Conservation (phyloP, 2,888 invertebrate genomes). For the Rotaria macrura region DNA sequence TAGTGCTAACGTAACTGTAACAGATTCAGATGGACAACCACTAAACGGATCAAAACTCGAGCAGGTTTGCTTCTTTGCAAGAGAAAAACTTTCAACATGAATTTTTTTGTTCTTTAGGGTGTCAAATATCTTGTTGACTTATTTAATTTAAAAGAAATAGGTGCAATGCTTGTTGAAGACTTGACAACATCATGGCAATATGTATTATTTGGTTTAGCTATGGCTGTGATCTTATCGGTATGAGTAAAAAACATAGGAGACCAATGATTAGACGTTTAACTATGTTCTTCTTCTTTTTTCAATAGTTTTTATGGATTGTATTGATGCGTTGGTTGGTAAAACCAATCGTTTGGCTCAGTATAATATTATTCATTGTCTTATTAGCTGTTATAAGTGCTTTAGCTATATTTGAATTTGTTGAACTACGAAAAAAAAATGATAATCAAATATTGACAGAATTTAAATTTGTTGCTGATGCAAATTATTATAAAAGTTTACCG, state of each 20-base stretch:
- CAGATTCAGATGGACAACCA: neutral
- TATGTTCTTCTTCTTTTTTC: too few species aligned
- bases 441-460: constrained; percentile 35
- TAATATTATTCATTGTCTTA: constrained; percentile 62
- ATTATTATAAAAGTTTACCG: constrained; percentile 13
- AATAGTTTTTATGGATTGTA: constrained; percentile 68
- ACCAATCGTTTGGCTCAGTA: constrained; percentile 73
- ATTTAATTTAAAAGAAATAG: constrained; percentile 26
- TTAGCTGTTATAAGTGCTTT: constrained; percentile 56
- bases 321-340: constrained; percentile 77
- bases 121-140: constrained; percentile 23
- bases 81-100: neutral
- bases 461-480: constrained; percentile 18
- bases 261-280: too few species aligned
- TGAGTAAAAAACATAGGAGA: too few species aligned
- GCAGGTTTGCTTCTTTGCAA: neutral
- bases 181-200: neutral
- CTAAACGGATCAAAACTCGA: neutral
- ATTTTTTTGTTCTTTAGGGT: constrained; percentile 12
- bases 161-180: constrained; percentile 15
- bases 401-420: constrained; percentile 54
- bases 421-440: constrained; percentile 53
- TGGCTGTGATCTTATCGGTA: neutral
- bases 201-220: neutral
- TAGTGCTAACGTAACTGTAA: neutral